Evolutionary conservation across 2,797 vertebrate genomes (phyloP), one percentile per base, ranked within the genome.

Genomic region (Mus caroli): DNA sequence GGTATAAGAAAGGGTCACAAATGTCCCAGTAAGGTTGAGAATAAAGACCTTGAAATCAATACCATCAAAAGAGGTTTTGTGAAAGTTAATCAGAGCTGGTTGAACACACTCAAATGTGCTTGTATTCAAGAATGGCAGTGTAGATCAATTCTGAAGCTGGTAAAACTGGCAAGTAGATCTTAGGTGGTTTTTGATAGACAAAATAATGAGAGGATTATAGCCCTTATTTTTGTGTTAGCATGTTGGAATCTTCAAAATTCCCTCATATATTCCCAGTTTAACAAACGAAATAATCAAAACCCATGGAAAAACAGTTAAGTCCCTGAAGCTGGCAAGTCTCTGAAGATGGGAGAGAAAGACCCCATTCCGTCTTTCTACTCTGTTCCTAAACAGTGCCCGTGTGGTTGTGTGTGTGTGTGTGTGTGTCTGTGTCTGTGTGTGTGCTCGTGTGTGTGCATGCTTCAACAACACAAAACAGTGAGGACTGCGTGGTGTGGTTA

Each of bases 31-130:
- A 92, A 92, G 64, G 88, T 95, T 78, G 76, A 94, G 62, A 97
- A 91, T 79, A 96, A 96, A 92, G 95, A 94, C 31, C 8, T 96
- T 0, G 0, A 86, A 85, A 96, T 97, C 43, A 96, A 95, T 96
- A 83, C 40, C 89, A 46, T 88, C 22, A 24, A 86, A 92, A 92
- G 96, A 76, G 84, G 86, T 62, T 50, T 76, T 90, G 3, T 69
- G 46, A 92, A 96, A 85, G 34, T 96, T 96, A 96, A 93, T 96
- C 79, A 95, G 95, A 95, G 56, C 62, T 96, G 24, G 60, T 88
- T 40, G 78, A 96, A 79, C 77, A 58, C 60, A n/a, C 52, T 92
- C 69, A 75, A 83, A 90, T 77, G 91, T 89, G 31, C 92, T 78
- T 56, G 8, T 62, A 52, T 90, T 60, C 26, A 40, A 56, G 54